Base-by-base conservation (phyloP, 2,888 invertebrate species). In the Melikaiella ostensackeni region DNA sequence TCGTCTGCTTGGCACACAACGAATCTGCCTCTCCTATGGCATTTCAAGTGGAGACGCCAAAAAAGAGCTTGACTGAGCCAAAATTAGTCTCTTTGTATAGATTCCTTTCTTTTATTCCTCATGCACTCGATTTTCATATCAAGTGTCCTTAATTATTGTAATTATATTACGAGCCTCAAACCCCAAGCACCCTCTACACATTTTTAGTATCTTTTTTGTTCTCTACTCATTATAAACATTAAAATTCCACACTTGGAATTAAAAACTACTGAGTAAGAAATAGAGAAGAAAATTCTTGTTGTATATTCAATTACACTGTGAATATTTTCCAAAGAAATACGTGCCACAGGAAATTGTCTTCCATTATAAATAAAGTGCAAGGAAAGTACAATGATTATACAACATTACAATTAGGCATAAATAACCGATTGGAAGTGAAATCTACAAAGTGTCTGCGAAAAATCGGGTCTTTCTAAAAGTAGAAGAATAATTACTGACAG, bases 1-100 rank as follows among this genome's bases (percentile, higher is more conserved):
- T 64, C 64, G 61, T 61, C 61, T 64, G 42, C 42, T 64, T 64
- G 64, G 64, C 64, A 64, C 64, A 64, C 64, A 64, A 42, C 42
- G 64, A 42, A 42, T 42, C 64, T 64, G 64, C 16, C 42, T 64
- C 64, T 38, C 24, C 64, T 42, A 42, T 42, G 64, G 64, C 13
- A 64, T 64, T 64, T 64, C 42, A 64, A 64, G 42, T 42, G 64
- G 27, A 42, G 42, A 38, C 64, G 64, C 64, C 64, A 64, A 64
- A 64, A 64, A 64, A 64, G 42, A 42, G 64, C 42, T 21, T 24
- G 24, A 42, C 61, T 61, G 27, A 27, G 64, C 42, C 24, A 64
- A 64, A 64, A 64, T 64, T 64, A 64, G 50, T 64, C 64, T 27
- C 24, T 27, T 42, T 64, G 42, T 64, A 64, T 64, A 64, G 42